phyloP scores from a whole-genome alignment of 2,113 vertebrate species.

The Octodon degus region DNA sequence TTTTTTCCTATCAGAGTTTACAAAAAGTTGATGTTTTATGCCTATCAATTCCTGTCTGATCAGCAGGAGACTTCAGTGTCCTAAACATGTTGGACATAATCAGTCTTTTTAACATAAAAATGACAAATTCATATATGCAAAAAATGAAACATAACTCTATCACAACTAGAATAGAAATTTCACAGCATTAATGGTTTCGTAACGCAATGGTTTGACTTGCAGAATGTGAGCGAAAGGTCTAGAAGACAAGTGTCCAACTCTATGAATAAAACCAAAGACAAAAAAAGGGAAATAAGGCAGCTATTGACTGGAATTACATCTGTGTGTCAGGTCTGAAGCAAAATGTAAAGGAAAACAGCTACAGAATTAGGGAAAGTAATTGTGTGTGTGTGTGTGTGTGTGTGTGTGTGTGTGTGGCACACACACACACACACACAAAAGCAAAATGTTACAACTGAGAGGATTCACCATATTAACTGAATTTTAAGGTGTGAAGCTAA shows the following conservation, averaged over 20 bases:
- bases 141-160: neutral
- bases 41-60: neutral
- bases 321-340: neutral
- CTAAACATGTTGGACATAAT: neutral
- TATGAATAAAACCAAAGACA: neutral
- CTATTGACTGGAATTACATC: neutral
- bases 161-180: neutral
- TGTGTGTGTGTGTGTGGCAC: no score
- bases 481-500: neutral
- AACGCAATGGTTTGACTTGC: conserved; percentile 18
- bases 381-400: no score
- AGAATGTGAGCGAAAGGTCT: conserved; percentile 42
- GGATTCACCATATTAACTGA: neutral
- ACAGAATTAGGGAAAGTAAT: neutral
- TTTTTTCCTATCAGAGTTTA: neutral
- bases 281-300: neutral
- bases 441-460: neutral
- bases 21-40: neutral
- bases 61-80: conserved; percentile 8
- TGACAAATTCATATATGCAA: conserved; percentile 22
- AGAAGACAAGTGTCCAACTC: neutral
- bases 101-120: conserved; percentile 35
- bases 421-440: neutral
- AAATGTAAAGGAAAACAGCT: neutral
- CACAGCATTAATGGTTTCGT: neutral